These are phyloP conservation scores for Hexactinellida sp. DNA, from an alignment of 37 sponge, comb jelly and placozoan species.

Conservation along the genomic window DNA sequence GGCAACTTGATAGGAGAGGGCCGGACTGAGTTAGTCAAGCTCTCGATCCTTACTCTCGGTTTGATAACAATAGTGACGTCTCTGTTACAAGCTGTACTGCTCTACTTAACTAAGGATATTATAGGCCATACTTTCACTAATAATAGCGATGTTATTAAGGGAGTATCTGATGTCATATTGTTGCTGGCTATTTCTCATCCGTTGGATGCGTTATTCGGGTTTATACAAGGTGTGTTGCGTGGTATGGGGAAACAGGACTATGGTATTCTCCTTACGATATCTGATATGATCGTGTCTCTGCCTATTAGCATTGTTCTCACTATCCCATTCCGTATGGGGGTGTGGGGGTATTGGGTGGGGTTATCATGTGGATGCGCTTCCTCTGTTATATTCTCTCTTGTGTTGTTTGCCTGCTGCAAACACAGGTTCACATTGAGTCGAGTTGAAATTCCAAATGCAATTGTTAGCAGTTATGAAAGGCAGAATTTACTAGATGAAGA, in stretches of 20 bases:
- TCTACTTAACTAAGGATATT: neutral
- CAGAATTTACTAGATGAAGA: neutral
- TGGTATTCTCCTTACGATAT: neutral
- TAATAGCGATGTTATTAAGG: neutral
- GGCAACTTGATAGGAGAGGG: neutral
- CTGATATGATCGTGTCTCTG: neutral
- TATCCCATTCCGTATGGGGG: neutral
- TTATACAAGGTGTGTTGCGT: neutral
- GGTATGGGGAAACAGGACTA: conserved; percentile 7
- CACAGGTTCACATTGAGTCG: neutral
- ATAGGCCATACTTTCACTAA: neutral
- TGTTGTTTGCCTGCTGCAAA: neutral
- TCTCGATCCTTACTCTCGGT: neutral
- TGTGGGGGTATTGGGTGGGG: conserved; percentile 6
- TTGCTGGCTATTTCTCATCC: neutral
- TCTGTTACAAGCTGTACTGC: neutral
- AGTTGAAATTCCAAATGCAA: neutral
- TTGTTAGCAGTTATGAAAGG: neutral
- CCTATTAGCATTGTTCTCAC: neutral
- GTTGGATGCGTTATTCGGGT: neutral
- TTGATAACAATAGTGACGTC: neutral
- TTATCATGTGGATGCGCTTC: neutral
- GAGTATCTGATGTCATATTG: neutral
- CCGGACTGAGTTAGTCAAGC: neutral
- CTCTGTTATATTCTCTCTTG: neutral